These are phyloP conservation scores for Spea hammondii DNA, from an alignment of 2,797 vertebrate genomes.

Conservation along the genomic window DNA sequence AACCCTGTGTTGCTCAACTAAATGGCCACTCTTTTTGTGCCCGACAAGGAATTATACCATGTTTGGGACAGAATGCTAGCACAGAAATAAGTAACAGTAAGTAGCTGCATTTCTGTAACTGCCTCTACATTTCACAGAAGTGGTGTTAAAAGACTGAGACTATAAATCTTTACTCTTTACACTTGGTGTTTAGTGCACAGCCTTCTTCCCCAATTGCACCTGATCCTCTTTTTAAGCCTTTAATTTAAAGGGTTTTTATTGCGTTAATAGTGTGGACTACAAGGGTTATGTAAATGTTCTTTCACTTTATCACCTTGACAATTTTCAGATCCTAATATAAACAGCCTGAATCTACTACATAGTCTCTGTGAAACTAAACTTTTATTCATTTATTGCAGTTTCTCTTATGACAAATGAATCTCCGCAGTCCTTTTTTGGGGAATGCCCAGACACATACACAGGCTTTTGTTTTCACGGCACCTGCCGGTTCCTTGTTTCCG, in stretches of 20 bases:
- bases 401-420: neutral
- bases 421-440: slow-evolving; percentile 9
- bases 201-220: neutral
- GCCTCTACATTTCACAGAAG: neutral
- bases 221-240: neutral
- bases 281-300: neutral
- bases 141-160: neutral
- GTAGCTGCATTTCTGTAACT: neutral
- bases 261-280: neutral
- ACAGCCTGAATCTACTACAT: neutral
- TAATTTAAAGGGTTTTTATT: neutral
- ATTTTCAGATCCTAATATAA: too few species aligned
- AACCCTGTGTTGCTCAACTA: neutral
- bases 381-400: slow-evolving; percentile 11
- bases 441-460: slow-evolving; percentile 20
- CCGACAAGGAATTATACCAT: slow-evolving; percentile 17
- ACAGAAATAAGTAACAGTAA: slow-evolving; percentile 19
- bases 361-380: neutral
- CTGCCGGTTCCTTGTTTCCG: slow-evolving; percentile 24
- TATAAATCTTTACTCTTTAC: neutral
- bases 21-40: slow-evolving; percentile 7
- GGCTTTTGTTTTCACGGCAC: slow-evolving; percentile 37
- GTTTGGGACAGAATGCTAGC: slow-evolving; percentile 23
- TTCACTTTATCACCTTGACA: too few species aligned
- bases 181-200: neutral